Evolutionary conservation across 2,113 vertebrate genomes (phyloP).

Genomic region (Cynoglossus semilaevis): DNA sequence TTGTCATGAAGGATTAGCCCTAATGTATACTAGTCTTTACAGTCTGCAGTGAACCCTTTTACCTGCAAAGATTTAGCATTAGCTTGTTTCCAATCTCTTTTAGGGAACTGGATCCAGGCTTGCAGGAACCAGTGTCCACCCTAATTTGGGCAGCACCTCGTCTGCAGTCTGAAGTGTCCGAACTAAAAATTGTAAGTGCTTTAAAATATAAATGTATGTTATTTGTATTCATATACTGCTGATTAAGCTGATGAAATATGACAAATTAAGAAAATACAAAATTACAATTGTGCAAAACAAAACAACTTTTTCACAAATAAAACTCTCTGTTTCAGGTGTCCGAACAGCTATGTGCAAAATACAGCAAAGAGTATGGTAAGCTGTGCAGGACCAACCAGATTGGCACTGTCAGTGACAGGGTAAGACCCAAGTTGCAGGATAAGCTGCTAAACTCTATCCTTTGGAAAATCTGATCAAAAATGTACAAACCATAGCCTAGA

Average conservation of each 20-base stretch:
- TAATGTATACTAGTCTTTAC: background rate
- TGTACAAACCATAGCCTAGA: background rate
- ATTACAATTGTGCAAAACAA: too few relatives aligned
- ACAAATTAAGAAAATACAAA: too few relatives aligned
- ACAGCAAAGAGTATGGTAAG: slow-evolving; percentile 98
- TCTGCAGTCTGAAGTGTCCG: slow-evolving; percentile 89
- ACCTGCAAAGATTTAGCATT: too few relatives aligned
- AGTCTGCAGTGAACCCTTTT: background rate
- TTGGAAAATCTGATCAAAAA: slow-evolving; percentile 1
- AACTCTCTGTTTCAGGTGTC: slow-evolving; percentile 80
- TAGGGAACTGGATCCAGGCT: slow-evolving; percentile 92
- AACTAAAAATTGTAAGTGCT: slow-evolving; percentile 90
- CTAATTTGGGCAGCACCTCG: slow-evolving; percentile 97
- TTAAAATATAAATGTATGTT: slow-evolving; percentile 63
- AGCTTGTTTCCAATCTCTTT: slow-evolving; percentile 1
- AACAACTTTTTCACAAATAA: too few relatives aligned
- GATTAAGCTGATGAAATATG: background rate
- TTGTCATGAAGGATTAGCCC: background rate
- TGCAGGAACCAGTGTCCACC: slow-evolving; percentile 94
- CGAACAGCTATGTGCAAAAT: slow-evolving; percentile 96
- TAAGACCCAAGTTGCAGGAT: slow-evolving; percentile 48
- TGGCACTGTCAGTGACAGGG: slow-evolving; percentile 95
- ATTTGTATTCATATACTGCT: background rate
- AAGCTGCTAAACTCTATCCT: too few relatives aligned
- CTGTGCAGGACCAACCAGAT: slow-evolving; percentile 97